These are phyloP conservation scores for Leuciscus idus DNA, from an alignment of 2,113 vertebrate genomes.

Conservation along the genomic window DNA sequence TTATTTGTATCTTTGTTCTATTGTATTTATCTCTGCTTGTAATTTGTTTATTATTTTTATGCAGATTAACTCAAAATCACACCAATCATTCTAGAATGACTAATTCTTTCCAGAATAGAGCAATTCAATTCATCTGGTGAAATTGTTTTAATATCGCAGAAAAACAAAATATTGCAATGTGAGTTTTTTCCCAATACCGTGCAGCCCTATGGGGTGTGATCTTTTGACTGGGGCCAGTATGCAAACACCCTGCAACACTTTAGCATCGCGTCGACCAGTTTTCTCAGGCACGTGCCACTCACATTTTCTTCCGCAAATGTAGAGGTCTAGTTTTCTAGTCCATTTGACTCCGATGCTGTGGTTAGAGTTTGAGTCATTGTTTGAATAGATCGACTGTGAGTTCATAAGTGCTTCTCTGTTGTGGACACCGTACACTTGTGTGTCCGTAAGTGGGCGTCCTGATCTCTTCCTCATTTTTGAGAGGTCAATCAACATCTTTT, in stretches of 20 bases:
- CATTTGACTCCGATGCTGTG: neutral
- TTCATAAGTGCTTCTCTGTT: neutral
- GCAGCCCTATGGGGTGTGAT: neutral
- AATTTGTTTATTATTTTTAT: no score
- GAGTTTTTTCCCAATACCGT: no score
- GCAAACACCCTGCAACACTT: neutral
- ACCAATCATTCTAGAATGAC: no score
- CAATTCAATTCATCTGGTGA: no score
- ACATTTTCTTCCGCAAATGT: neutral
- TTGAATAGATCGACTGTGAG: slow-evolving; percentile 1
- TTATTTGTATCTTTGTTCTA: no score
- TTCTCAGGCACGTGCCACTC: neutral
- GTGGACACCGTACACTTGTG: slow-evolving; percentile 67
- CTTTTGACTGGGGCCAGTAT: neutral
- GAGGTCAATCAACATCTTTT: slow-evolving; percentile 75
- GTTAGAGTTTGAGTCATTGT: neutral
- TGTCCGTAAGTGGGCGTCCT: slow-evolving; percentile 71
- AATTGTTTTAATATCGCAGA: no score
- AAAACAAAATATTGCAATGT: no score
- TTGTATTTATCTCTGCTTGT: no score
- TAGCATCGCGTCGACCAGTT: neutral
- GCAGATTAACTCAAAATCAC: no score
- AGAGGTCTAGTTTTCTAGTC: neutral
- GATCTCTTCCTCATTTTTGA: slow-evolving; percentile 28
- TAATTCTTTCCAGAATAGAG: no score